phyloP scores from a whole-genome alignment of 1,140 invertebrate genomes.

The Hydropsyche tenuis region DNA sequence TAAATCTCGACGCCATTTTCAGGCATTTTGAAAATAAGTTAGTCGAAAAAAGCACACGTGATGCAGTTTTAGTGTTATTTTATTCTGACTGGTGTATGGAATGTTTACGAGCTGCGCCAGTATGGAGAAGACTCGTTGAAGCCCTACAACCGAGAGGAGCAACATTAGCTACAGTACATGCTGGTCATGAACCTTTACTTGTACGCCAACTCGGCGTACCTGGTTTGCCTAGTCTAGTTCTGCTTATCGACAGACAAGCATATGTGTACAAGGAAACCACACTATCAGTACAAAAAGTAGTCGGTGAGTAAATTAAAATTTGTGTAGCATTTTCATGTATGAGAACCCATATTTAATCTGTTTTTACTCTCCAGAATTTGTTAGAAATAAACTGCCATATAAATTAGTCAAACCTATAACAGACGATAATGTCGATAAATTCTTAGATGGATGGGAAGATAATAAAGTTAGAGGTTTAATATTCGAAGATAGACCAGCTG shows the following conservation, averaged over 20 bases:
- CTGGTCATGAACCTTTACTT: constrained; percentile 77
- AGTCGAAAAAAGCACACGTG: constrained; percentile 79
- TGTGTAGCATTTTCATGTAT: background rate
- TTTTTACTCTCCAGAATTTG: constrained; percentile 79
- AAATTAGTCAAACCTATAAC: constrained; percentile 76
- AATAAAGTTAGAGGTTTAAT: constrained; percentile 90
- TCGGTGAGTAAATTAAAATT: constrained; percentile 62
- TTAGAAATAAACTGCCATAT: constrained; percentile 83
- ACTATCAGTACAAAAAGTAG: constrained; percentile 78
- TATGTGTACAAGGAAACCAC: constrained; percentile 81
- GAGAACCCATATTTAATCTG: constrained; percentile 32
- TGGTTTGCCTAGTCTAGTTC: constrained; percentile 79
- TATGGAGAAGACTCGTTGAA: constrained; percentile 82
- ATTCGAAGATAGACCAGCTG: constrained; percentile 78
- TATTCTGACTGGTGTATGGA: constrained; percentile 94
- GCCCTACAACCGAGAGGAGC: constrained; percentile 81
- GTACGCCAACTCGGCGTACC: constrained; percentile 79
- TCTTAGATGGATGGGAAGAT: constrained; percentile 88
- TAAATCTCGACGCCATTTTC: constrained; percentile 45
- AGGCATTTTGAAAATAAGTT: constrained; percentile 88
- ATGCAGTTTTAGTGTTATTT: constrained; percentile 84
- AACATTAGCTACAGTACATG: constrained; percentile 81
- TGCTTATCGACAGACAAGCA: constrained; percentile 82
- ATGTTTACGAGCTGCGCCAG: constrained; percentile 82
- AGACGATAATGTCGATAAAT: constrained; percentile 77